A percentile compares a stretch with the other conserved stretches of the same genome.
Conservation (phyloP, 2,113 vertebrate species). For the Eolophus roseicapilla region DNA sequence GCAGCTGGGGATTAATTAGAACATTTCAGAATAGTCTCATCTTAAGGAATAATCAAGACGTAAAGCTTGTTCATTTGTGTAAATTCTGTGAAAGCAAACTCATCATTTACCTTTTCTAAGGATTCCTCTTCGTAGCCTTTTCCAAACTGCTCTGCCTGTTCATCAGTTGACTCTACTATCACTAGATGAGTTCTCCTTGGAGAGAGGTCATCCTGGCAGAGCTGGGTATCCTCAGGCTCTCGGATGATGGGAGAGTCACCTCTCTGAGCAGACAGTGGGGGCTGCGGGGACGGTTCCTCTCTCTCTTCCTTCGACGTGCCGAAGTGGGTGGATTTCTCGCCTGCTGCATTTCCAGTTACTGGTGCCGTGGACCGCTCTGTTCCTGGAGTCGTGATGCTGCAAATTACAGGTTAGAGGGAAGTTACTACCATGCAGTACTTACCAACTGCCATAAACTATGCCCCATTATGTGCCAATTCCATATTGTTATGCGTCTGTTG, state of each 20-base stretch:
- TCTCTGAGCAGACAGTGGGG: conserved; percentile 62
- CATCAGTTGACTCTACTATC: conserved; percentile 77
- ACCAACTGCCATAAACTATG: not conserved
- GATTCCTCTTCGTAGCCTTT: conserved; percentile 76
- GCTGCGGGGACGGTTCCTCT: not conserved
- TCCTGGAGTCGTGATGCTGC: conserved; percentile 60
- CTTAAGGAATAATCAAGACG: accelerated
- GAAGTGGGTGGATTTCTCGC: not conserved
- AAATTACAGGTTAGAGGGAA: not conserved
- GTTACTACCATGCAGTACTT: not conserved
- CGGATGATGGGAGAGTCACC: conserved; percentile 77
- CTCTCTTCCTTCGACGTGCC: conserved; percentile 62
- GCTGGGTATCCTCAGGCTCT: conserved; percentile 63
- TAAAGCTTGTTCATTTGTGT: not conserved
- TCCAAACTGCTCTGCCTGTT: conserved; percentile 72
- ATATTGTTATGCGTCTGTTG: accelerated
- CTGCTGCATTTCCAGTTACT: not conserved
- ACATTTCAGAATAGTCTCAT: not conserved
- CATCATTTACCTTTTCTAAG: conserved; percentile 83
- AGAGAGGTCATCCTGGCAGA: conserved; percentile 34
- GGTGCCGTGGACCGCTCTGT: not conserved
- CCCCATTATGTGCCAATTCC: not conserved
- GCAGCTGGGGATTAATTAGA: not conserved
- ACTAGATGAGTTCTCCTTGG: conserved; percentile 69
- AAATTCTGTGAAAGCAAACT: not conserved